phyloP scores from a whole-genome alignment of 2,797 vertebrate species.

The Phoeniculus purpureus region DNA sequence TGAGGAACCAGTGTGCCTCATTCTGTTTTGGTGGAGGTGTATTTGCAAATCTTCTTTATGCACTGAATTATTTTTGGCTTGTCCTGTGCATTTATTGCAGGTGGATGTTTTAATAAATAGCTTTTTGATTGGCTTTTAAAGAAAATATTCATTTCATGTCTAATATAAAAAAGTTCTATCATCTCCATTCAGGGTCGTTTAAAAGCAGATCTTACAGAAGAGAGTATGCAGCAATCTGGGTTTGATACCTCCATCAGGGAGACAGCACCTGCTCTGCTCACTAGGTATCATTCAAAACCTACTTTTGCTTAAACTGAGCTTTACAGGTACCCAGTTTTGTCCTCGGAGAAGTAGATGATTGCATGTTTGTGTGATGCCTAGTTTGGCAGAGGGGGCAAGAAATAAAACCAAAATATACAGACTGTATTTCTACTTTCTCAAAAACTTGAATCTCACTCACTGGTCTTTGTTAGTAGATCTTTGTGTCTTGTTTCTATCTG shows the following conservation, averaged over 20 bases:
- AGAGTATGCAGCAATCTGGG: rapidly evolving
- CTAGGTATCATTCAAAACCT: not conserved
- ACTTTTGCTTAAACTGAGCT: not conserved
- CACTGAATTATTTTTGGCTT: not conserved
- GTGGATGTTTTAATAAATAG: not conserved
- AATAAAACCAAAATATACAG: not conserved
- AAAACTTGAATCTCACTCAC: not conserved
- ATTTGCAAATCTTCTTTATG: not conserved
- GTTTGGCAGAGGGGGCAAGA: rapidly evolving
- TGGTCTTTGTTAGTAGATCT: not conserved
- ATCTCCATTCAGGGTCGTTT: not conserved
- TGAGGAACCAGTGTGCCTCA: not conserved
- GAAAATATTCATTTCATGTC: not conserved
- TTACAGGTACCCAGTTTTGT: not conserved
- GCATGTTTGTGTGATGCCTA: not conserved
- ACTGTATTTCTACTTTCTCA: not conserved
- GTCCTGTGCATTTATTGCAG: not conserved
- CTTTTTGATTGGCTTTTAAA: not conserved
- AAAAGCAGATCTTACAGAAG: not conserved
- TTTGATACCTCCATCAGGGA: not conserved
- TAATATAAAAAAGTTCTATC: not conserved
- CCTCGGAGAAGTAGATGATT: not conserved
- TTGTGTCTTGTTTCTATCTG: not conserved
- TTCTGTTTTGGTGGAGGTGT: not conserved
- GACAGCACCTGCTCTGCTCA: not conserved